A percentile compares a stretch with the other conserved stretches of the same genome.
phyloP scores from a whole-genome alignment of 2,113 vertebrate species.

The Colistium nudipinnis region DNA sequence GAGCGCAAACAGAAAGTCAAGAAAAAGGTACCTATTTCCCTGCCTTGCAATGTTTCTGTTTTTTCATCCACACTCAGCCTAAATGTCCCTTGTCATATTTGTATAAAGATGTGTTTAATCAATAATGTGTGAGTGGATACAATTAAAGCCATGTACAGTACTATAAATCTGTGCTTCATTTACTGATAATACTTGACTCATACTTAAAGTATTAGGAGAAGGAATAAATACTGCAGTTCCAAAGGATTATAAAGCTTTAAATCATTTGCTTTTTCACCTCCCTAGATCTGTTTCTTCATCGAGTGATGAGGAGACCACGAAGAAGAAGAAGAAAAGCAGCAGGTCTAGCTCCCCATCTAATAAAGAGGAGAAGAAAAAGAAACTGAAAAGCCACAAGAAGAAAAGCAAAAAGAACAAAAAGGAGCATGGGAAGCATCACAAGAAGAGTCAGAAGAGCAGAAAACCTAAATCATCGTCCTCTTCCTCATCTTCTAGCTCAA shows the following conservation, averaged over 20 bases:
- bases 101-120: too few relatives aligned
- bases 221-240: background rate
- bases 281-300: slow-evolving; percentile 65
- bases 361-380: slow-evolving; percentile 89
- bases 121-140: background rate
- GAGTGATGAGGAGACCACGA: slow-evolving; percentile 48
- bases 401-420: slow-evolving; percentile 91
- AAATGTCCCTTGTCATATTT: background rate
- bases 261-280: background rate
- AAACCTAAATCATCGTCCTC: slow-evolving; percentile 83
- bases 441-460: slow-evolving; percentile 86
- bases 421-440: slow-evolving; percentile 83
- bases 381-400: slow-evolving; percentile 90
- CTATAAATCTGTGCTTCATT: background rate
- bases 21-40: slow-evolving; percentile 84
- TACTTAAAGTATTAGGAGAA: background rate
- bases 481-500: slow-evolving; percentile 78
- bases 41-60: background rate
- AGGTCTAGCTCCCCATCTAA: slow-evolving; percentile 86
- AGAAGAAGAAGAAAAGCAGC: slow-evolving; percentile 69
- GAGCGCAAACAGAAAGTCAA: slow-evolving; percentile 86
- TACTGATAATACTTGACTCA: background rate
- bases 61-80: background rate
- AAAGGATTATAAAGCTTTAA: background rate
- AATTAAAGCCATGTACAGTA: background rate